phyloP scores from a whole-genome alignment of 64 coral and sea anemone genomes.

The Cladopsammia gracilis region DNA sequence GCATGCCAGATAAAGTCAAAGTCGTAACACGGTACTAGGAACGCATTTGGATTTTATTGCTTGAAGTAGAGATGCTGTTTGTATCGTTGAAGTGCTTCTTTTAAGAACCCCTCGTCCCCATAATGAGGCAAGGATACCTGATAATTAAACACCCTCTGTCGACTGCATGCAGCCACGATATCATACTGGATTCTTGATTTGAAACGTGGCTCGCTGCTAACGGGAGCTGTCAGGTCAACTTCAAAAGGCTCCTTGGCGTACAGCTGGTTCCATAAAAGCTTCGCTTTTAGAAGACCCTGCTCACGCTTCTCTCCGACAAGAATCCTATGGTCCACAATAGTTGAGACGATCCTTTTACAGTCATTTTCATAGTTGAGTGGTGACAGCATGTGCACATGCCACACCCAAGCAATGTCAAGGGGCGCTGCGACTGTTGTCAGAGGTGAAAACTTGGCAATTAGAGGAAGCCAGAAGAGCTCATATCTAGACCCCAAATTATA shows the following conservation, averaged over 20 bases:
- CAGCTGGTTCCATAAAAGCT: conserved; percentile 26
- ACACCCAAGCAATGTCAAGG: conserved; percentile 85
- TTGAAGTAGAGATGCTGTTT: conserved; percentile 73
- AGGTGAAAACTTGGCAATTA: conserved; percentile 1
- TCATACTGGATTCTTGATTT: conserved; percentile 70
- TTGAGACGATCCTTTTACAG: conserved; percentile 47
- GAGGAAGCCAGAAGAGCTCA: conserved; percentile 61
- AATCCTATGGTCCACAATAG: conserved; percentile 61
- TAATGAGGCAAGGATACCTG: conserved; percentile 86
- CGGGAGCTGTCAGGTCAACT: conserved; percentile 56
- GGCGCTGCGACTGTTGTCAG: conserved; percentile 30
- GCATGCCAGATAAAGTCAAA: conserved; percentile 96
- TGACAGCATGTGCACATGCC: conserved; percentile 86
- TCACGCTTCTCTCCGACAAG: conserved; percentile 21
- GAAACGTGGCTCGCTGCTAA: background rate
- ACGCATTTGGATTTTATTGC: conserved; percentile 49
- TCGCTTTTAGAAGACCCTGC: conserved; percentile 9
- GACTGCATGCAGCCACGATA: conserved; percentile 45
- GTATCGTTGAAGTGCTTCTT: conserved; percentile 66
- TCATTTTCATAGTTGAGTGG: conserved; percentile 67
- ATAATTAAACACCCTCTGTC: conserved; percentile 75
- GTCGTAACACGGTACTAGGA: conserved; percentile 88
- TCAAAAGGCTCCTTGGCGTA: conserved; percentile 78
- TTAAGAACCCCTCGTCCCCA: conserved; percentile 56
- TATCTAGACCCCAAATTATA: conserved; percentile 2